Base-by-base conservation (phyloP, 2,888 invertebrate genomes). In the Operophtera brumata region DNA sequence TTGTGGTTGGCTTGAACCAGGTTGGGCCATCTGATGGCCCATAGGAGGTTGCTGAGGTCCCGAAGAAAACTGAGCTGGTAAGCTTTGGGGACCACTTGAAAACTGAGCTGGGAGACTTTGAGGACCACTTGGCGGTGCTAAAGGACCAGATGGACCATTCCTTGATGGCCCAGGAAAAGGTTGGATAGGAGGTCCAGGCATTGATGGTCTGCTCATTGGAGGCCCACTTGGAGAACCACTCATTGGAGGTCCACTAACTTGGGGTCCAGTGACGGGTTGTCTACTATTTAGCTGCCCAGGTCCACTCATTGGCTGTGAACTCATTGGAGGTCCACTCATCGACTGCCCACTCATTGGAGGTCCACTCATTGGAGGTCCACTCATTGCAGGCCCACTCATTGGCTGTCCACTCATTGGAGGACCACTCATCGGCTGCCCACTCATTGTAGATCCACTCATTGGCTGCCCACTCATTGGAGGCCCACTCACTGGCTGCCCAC, bases 111-210 rank as follows among this genome's bases (percentile, higher is more conserved):
- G 67, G 8, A 70, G 57, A 47, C 66, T 66, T 57, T 67, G 70
- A 14, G 69, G 62, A 20, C 67, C 70, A 54, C 62, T 54, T 43
- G 62, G 56, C 6, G 53, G 55, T 6, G 44, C 60, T 39, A 55
- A 40, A n/a, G 57, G 57, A 12, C 66, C 71, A 39, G 65, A 48
- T 30, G 75, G 72, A 0, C 72, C 75, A 71, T 77, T 80, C 56
- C 65, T 74, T 36, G 68, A 71, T 44, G 69, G 71, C n/a, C 73
- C 75, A 48, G 67, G 54, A 48, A 67, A 75, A 57, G 70, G 47
- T 54, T 67, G 73, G 30, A 47, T 53, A 36, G 61, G 48, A 35
- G 59, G 40, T 14, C 59, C 59, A 47, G 40, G 47, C 32, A 56
- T 42, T 49, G 62, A 57, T 36, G 60, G 63, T 9, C 55, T 63